These are phyloP conservation scores for Oostethus manadensis DNA, from an alignment of 2,113 vertebrate species.

Conservation along the genomic window DNA sequence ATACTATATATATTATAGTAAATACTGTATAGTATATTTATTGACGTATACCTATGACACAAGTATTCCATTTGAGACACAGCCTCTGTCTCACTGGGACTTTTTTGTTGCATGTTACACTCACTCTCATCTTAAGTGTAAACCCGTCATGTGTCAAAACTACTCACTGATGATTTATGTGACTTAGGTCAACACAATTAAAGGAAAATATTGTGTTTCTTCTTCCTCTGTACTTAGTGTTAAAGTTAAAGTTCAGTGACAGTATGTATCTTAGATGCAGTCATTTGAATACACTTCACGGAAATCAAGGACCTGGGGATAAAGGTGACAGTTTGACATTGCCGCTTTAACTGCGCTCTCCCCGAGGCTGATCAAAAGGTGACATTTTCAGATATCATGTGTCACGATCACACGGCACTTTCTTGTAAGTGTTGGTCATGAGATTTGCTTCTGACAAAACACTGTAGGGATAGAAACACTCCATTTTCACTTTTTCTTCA, in stretches of 20 bases:
- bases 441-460: conserved; percentile 21
- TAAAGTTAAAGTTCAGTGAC: not conserved
- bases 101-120: not conserved
- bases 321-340: conserved; percentile 43
- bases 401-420: conserved; percentile 48
- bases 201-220: not conserved
- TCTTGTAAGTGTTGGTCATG: conserved; percentile 23
- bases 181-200: not conserved
- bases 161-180: not conserved
- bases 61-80: too few relatives aligned
- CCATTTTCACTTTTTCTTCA: conserved; percentile 19
- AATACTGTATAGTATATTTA: too few relatives aligned
- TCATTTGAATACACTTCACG: conserved; percentile 4
- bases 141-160: too few relatives aligned
- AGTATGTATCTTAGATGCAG: not conserved
- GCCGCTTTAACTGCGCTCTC: conserved; percentile 29
- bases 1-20: too few relatives aligned
- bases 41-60: too few relatives aligned
- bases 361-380: conserved; percentile 44
- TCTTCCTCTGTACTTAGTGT: not conserved
- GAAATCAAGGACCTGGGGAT: conserved; percentile 15
- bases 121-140: too few relatives aligned
- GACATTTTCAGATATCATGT: conserved; percentile 43
- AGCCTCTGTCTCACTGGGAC: not conserved
- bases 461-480: conserved; percentile 10